Evolutionary conservation across 2,888 invertebrate genomes (phyloP), one percentile per base, ranked within the genome.

Genomic region (Agonum fuliginosum): DNA sequence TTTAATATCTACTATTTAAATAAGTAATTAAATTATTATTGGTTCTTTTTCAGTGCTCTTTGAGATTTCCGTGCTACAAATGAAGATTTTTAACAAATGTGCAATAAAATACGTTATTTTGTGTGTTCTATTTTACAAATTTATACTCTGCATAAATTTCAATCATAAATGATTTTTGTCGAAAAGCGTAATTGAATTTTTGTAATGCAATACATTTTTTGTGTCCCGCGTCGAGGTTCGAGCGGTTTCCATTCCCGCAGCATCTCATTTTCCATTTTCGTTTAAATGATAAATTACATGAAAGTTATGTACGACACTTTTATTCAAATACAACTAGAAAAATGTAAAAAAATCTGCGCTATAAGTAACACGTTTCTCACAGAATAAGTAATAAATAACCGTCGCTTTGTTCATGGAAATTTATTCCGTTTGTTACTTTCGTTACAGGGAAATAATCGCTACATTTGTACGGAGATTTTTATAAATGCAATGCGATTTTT

Each of bases 261-360:
- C 34, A 3, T 54, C 4, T 22, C 24, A 54, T 22, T 54, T 54
- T 24, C 24, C 54, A 20, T 20, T 48, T 20, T 10, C 19, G 19
- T 48, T 48, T 48, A 48, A 48, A 54, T 54, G 54, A 54, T 54
- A 54, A 54, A 54, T 54, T 54, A 54, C 54, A 22, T 24, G 8
- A 37, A 37, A 37, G 37, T 22, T 54, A 12, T 24, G 48, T 48
- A 48, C 48, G 20, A 10, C 48, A 20, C 20, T 48, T 20, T 20
- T 48, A 48, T 48, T 48, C 48, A 10, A 19, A 48, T 48, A 19
- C 2, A 19, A 17, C 17, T 20, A 48, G 19, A 0, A 48, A 48
- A 48, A n/a, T n/a, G n/a, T n/a, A 20, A 51, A 54, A 51, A 24
- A 54, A 54, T 22, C 12, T 12, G 22, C 12, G n/a, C 12, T 54